phyloP scores from a whole-genome alignment of 2,113 vertebrate genomes.

The Sminthopsis crassicaudata region DNA sequence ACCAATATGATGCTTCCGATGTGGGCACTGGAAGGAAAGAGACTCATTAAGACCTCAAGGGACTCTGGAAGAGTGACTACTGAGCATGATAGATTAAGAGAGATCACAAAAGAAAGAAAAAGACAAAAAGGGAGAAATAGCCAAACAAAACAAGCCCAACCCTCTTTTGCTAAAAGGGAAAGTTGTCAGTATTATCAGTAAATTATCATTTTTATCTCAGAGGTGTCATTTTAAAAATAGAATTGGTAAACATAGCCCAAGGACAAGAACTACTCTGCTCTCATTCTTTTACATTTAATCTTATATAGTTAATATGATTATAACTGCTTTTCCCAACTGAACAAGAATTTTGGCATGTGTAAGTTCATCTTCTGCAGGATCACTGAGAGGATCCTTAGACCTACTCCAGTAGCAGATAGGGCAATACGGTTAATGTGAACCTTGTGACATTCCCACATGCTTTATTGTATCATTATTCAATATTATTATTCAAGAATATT shows the following conservation, averaged over 20 bases:
- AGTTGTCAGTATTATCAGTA: neutral
- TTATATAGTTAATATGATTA: neutral
- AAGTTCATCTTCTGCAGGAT: neutral
- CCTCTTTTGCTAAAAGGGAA: neutral
- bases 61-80: neutral
- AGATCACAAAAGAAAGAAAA: neutral
- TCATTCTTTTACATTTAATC: no score
- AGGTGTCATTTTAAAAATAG: neutral
- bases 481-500: neutral
- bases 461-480: neutral
- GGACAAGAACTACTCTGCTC: neutral
- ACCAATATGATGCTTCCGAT: neutral
- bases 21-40: neutral
- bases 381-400: neutral
- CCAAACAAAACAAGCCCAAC: neutral
- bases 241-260: neutral
- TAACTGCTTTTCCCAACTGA: neutral
- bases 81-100: neutral
- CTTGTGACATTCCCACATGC: neutral
- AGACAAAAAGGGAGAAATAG: neutral
- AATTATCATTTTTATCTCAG: neutral
- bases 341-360: neutral
- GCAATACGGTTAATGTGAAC: neutral
- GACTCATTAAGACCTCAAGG: neutral
- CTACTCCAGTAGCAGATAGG: neutral